Conservation (phyloP, 2,888 invertebrate genomes). For the Bembecia ichneumoniformis region DNA sequence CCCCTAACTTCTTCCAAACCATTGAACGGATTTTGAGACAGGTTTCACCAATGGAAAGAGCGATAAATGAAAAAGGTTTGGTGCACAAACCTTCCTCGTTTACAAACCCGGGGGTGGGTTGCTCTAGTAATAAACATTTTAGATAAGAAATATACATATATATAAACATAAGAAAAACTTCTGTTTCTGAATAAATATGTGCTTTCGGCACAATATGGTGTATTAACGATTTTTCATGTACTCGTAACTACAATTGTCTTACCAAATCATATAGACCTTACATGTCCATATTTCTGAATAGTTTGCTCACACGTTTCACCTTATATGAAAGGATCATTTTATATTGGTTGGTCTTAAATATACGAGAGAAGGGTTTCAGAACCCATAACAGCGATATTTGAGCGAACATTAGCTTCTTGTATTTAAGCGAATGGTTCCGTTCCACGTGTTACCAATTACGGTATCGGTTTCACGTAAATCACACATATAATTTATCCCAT, state of each 20-base stretch:
- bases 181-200: not conserved
- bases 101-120: too few species aligned
- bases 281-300: not conserved
- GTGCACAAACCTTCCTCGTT: too few species aligned
- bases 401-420: constrained; percentile 11
- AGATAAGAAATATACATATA: too few species aligned
- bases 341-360: not conserved
- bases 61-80: too few species aligned
- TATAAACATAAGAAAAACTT: too few species aligned
- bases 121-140: too few species aligned
- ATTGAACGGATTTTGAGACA: too few species aligned
- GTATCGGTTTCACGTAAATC: constrained; percentile 3
- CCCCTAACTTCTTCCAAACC: too few species aligned
- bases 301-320: not conserved
- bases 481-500: not conserved
- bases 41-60: too few species aligned
- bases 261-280: not conserved
- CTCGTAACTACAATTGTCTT: not conserved
- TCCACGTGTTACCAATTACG: constrained; percentile 15
- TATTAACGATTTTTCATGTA: not conserved
- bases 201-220: not conserved
- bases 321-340: not conserved
- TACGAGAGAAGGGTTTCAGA: constrained; percentile 14
- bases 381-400: constrained; percentile 16
- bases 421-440: constrained; percentile 12